Evolutionary conservation across 2,888 invertebrate species (phyloP).

Genomic region (Caenorhabditis imperialis): DNA sequence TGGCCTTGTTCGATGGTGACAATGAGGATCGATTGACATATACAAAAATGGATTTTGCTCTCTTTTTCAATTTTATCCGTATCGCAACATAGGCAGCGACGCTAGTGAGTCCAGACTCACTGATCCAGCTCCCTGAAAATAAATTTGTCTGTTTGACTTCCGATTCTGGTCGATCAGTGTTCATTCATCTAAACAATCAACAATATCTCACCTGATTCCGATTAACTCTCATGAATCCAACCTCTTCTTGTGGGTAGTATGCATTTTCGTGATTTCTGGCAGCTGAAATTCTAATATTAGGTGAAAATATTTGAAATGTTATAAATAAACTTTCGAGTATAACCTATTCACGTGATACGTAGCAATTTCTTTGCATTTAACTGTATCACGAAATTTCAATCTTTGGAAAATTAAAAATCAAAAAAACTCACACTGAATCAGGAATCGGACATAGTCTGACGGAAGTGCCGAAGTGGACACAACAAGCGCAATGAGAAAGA

Average conservation of each 20-base stretch:
- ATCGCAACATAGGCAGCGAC: slow-evolving; percentile 61
- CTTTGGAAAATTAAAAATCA: slow-evolving; percentile 3
- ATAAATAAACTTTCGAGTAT: too few relatives aligned
- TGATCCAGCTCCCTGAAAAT: slow-evolving; percentile 51
- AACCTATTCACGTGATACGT: too few relatives aligned
- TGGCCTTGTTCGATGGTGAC: slow-evolving; percentile 31
- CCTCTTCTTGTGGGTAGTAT: slow-evolving; percentile 34
- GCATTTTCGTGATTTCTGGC: slow-evolving; percentile 46
- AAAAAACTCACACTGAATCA: slow-evolving; percentile 56
- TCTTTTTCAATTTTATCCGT: slow-evolving; percentile 47
- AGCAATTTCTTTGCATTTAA: too few relatives aligned
- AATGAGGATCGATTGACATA: slow-evolving; percentile 28
- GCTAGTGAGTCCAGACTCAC: slow-evolving; percentile 57
- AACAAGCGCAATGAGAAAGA: slow-evolving; percentile 51
- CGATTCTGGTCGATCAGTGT: too few relatives aligned
- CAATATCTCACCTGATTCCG: slow-evolving; percentile 43
- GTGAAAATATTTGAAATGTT: background rate
- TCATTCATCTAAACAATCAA: background rate
- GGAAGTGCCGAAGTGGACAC: slow-evolving; percentile 56
- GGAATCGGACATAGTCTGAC: slow-evolving; percentile 63
- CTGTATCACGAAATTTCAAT: too few relatives aligned
- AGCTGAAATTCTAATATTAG: too few relatives aligned
- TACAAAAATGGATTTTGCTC: slow-evolving; percentile 13
- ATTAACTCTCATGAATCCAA: slow-evolving; percentile 54
- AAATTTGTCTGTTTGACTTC: too few relatives aligned